A percentile compares a stretch with the other conserved stretches of the same genome.
Conservation (phyloP, 2,113 vertebrate species). For the Aviceda subcristata region DNA sequence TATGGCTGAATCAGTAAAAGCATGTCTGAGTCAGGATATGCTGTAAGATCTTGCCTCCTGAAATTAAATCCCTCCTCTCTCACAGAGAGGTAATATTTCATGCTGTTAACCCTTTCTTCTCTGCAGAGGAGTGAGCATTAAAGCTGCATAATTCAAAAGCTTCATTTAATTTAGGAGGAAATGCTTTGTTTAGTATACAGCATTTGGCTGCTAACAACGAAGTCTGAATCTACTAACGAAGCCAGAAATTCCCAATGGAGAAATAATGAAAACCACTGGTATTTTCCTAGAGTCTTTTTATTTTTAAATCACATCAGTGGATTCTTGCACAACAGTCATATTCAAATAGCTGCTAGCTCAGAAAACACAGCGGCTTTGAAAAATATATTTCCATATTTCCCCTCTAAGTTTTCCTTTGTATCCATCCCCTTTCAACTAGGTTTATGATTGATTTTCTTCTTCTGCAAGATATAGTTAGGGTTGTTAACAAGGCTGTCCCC, state of each 20-base stretch:
- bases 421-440: neutral
- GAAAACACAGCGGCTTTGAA: slow-evolving; percentile 17
- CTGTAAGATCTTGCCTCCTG: slow-evolving; percentile 40
- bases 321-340: neutral
- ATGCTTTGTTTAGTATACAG: slow-evolving; percentile 37
- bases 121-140: neutral
- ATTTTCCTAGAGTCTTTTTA: slow-evolving; percentile 53
- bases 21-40: slow-evolving; percentile 59
- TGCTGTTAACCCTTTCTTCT: neutral
- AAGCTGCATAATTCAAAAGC: neutral
- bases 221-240: slow-evolving; percentile 14
- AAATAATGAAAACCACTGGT: slow-evolving; percentile 65
- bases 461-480: neutral
- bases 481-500: neutral
- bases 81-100: slow-evolving; percentile 7
- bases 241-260: slow-evolving; percentile 46
- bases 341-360: slow-evolving; percentile 14
- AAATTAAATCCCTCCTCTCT: slow-evolving; percentile 38
- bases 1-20: slow-evolving; percentile 72
- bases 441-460: slow-evolving; percentile 21
- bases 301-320: slow-evolving; percentile 41
- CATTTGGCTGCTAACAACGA: slow-evolving; percentile 20
- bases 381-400: slow-evolving; percentile 6
- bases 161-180: slow-evolving; percentile 30
- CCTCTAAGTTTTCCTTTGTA: neutral